A percentile compares a stretch with the other conserved stretches of the same genome.
phyloP scores from a whole-genome alignment of 2,113 vertebrate species.

The Lethenteron reissneri region DNA sequence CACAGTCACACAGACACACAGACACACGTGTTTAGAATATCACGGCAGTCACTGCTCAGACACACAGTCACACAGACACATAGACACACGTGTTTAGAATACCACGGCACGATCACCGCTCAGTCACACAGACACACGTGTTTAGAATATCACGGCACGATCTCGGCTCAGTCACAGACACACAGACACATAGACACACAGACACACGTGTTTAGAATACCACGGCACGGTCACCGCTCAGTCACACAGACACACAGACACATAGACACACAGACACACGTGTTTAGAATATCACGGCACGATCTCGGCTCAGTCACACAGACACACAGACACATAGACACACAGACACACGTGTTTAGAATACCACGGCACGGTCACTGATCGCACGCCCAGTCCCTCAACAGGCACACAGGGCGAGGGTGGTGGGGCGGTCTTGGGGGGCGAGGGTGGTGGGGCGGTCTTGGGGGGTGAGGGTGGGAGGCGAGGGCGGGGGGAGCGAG shows the following conservation, averaged over 20 bases:
- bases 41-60: not conserved
- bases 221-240: too few relatives aligned
- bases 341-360: too few relatives aligned
- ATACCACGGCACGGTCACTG: not conserved
- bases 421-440: not conserved
- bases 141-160: too few relatives aligned
- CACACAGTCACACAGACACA: too few relatives aligned
- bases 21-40: not conserved
- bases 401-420: not conserved
- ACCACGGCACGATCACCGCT: constrained; percentile 1
- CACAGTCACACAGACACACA: not conserved
- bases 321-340: too few relatives aligned
- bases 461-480: not conserved
- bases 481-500: not conserved
- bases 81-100: too few relatives aligned
- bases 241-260: not conserved
- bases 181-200: too few relatives aligned
- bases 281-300: constrained; percentile 3
- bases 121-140: too few relatives aligned
- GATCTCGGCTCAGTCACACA: too few relatives aligned
- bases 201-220: not conserved
- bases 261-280: not conserved
- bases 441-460: too few relatives aligned
- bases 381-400: not conserved
- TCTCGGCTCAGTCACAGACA: too few relatives aligned